Evolutionary conservation across 2,113 vertebrate species (phyloP).

Genomic region (Sceloporus undulatus): DNA sequence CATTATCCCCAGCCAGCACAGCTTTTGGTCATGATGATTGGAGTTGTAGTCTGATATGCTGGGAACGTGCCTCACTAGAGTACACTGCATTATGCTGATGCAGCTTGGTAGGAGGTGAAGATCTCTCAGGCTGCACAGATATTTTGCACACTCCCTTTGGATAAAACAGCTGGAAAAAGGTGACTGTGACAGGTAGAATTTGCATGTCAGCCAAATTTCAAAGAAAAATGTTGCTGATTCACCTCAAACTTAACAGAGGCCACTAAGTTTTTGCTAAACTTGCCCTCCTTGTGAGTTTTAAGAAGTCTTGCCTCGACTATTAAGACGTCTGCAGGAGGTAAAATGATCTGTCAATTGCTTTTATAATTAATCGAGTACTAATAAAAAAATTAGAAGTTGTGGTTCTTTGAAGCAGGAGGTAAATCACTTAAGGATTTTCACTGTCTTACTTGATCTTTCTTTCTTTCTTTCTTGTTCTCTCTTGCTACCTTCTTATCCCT

Average conservation of each 20-base stretch:
- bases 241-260: not conserved
- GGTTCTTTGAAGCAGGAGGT: slow-evolving; percentile 65
- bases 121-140: not conserved
- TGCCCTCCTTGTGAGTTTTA: slow-evolving; percentile 47
- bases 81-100: not conserved
- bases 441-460: slow-evolving; percentile 43
- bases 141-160: not conserved
- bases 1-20: not conserved
- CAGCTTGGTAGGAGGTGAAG: not conserved
- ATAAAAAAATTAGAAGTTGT: slow-evolving; percentile 70
- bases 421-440: slow-evolving; percentile 72
- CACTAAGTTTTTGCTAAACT: not conserved
- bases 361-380: slow-evolving; percentile 76
- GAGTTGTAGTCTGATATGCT: not conserved
- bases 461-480: not conserved
- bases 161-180: not conserved
- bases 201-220: not conserved
- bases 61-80: not conserved
- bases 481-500: slow-evolving; percentile 42
- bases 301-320: slow-evolving; percentile 60
- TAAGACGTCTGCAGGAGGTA: slow-evolving; percentile 69
- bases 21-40: not conserved
- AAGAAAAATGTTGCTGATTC: not conserved
- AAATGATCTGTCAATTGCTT: slow-evolving; percentile 72
- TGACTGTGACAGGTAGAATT: not conserved